These are phyloP conservation scores for Drosophila punjabiensis DNA, from an alignment of 1,140 invertebrate species.

Conservation along the genomic window DNA sequence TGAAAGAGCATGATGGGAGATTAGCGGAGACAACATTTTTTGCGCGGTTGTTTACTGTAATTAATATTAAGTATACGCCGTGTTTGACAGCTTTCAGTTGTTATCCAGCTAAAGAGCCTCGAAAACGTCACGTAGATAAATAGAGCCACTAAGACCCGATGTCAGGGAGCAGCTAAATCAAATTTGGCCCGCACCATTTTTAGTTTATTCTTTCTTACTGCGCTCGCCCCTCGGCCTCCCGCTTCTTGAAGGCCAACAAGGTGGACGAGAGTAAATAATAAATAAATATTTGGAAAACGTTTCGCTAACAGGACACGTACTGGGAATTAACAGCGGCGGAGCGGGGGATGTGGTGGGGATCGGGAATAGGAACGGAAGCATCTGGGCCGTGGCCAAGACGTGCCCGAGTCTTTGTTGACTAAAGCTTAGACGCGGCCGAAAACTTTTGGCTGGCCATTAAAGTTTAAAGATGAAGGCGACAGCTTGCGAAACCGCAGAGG, in stretches of 20 bases:
- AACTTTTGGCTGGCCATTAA: constrained; percentile 73
- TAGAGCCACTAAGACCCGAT: constrained; percentile 59
- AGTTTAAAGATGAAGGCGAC: constrained; percentile 81
- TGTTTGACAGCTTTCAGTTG: constrained; percentile 75
- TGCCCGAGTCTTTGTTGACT: constrained; percentile 67
- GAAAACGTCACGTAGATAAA: constrained; percentile 67
- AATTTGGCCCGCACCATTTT: constrained; percentile 45
- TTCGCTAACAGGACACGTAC: constrained; percentile 78
- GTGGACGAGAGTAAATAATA: constrained; percentile 79
- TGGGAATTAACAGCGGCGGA: constrained; percentile 64
- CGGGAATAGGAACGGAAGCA: constrained; percentile 39
- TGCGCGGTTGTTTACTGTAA: constrained; percentile 59
- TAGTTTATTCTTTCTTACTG: constrained; percentile 14
- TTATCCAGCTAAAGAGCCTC: constrained; percentile 48
- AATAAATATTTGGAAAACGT: constrained; percentile 80
- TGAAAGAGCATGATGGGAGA: constrained; percentile 17
- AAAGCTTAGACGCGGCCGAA: constrained; percentile 51
- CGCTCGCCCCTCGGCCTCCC: neutral
- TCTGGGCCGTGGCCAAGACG: constrained; percentile 59
- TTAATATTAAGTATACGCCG: constrained; percentile 82
- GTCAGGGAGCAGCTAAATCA: constrained; percentile 67
- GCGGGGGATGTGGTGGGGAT: constrained; percentile 4
- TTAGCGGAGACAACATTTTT: constrained; percentile 34
- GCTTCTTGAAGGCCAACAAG: constrained; percentile 48
- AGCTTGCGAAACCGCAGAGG: constrained; percentile 63